These are phyloP conservation scores for Platypus cylindrus DNA, from an alignment of 2,888 invertebrate species.

Conservation along the genomic window DNA sequence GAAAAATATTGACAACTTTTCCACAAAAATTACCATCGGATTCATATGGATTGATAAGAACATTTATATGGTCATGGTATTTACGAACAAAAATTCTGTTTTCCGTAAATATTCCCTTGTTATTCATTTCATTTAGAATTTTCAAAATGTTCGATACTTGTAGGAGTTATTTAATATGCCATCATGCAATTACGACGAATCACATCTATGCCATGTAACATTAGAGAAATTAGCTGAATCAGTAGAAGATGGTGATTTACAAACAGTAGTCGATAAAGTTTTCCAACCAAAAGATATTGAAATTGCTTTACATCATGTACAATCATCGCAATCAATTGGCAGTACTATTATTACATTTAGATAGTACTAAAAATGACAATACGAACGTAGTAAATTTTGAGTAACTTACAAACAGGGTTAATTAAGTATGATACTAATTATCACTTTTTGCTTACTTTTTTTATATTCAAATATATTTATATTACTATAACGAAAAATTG, in stretches of 20 bases:
- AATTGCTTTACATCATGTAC: constrained; percentile 30
- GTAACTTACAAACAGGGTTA: no score
- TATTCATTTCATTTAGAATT: no score
- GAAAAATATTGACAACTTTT: constrained; percentile 35
- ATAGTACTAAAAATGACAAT: no score
- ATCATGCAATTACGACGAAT: constrained; percentile 28
- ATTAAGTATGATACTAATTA: no score
- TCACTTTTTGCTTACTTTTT: no score
- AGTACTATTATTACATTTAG: constrained; percentile 34
- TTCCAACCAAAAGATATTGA: constrained; percentile 32
- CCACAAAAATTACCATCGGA: constrained; percentile 40
- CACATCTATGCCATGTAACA: constrained; percentile 29
- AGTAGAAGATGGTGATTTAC: constrained; percentile 41
- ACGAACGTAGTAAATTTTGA: no score
- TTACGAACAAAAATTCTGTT: no score
- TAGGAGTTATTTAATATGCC: constrained; percentile 32
- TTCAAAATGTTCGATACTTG: no score
- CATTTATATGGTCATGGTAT: no score
- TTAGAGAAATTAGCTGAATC: constrained; percentile 33
- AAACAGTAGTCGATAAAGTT: constrained; percentile 45
- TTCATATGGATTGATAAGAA: constrained; percentile 30
- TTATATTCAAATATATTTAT: no score
- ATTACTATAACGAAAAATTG: no score
- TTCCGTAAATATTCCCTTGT: no score
- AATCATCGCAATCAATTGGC: constrained; percentile 31